Evolutionary conservation across 2,797 vertebrate genomes (phyloP), one percentile per base, ranked within the genome.

Genomic region (Gadopsis bispinosus): DNA sequence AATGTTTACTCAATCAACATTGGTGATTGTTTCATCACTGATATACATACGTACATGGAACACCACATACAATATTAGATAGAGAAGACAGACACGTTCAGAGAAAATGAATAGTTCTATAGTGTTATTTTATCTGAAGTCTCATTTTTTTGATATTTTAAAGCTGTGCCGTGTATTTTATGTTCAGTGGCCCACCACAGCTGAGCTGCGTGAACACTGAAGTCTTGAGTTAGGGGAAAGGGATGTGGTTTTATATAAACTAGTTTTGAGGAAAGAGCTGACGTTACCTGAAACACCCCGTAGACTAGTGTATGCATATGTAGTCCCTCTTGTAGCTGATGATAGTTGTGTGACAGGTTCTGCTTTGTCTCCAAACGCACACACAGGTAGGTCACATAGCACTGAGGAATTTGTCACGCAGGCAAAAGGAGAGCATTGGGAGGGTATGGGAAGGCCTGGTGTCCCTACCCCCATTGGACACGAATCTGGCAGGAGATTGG

Each of bases 221-320:
- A 56, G 47, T 29, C 59, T n/a, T 39, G 7, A 67, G 33, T 45
- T 0, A 60, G 66, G 77, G 81, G 85, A 89, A 90, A 43, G 77
- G 92, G 91, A 93, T 91, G 93, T 93, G 92, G 92, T 92, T 92
- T 87, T 64, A 73, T 65, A 60, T 81, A 56, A 79, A 67, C 68
- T 56, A 10, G 73, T 72, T 83, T 71, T 63, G 56, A 84, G 51
- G 72, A 69, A 75, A 76, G 65, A 76, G 51, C 73, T 63, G 64
- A 72, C 62, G 61, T 60, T 72, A 73, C 79, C 51, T 82, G 68
- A 82, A 87, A 67, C 70, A 70, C 31, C 8, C 41, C 80, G 63
- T 14, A 4, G 37, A 39, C 9, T 10, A 39, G 19, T 68, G 31
- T 72, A 73, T 22, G n/a, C 75, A 70, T 17, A 39, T 79, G 68